Base-by-base conservation (phyloP, 2,113 vertebrate species). In the Oreochromis spilurus region DNA sequence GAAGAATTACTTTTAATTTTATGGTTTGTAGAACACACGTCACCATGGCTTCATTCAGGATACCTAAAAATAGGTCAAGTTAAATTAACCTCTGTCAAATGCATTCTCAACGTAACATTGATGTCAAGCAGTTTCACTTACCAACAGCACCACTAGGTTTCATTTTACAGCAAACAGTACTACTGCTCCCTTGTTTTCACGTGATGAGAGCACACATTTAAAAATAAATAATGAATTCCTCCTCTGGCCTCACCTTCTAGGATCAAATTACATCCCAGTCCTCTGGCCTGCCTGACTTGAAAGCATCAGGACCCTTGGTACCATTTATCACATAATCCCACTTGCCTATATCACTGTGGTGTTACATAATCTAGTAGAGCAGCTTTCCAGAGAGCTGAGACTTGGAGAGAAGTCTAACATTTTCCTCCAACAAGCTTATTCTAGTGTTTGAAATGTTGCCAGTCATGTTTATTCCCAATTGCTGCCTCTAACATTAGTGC, bases 81-180 rank as follows among this genome's bases (percentile, higher is more conserved):
- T 8, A 50, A 77, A 77, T 77, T 50, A 50, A 31, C 26, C 70
- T 75, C 43, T n/a, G 70, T 31, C 67, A 45, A 17, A 72, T 45
- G 38, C 21, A 19, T 31, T 50, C 26, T 50, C 58, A 34, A 62
- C 29, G 19, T 1, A 31, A 77, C 17, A n/a, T 3, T 48, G 0
- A 34, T 31, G 26, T n/a, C 72, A 77, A 31, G 72, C 72, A 50
- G 43, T 31, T 52, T 77, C 72, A 52, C 6, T 77, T 7, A 50
- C 43, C 4, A 31, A 5, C 57, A 72, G 84, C 65, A 82, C 43
- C 70, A 31, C 1, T 91, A 90, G 65, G 89, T 95, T 96, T 95
- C 91, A 86, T 92, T 95, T 96, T 89, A 87, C 67, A 75, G 87
- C 14, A 90, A 93, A 92, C 62, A 70, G 70, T 38, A 54, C 62